Conservation (phyloP, 2,113 vertebrate species). For the Apteryx owenii region DNA sequence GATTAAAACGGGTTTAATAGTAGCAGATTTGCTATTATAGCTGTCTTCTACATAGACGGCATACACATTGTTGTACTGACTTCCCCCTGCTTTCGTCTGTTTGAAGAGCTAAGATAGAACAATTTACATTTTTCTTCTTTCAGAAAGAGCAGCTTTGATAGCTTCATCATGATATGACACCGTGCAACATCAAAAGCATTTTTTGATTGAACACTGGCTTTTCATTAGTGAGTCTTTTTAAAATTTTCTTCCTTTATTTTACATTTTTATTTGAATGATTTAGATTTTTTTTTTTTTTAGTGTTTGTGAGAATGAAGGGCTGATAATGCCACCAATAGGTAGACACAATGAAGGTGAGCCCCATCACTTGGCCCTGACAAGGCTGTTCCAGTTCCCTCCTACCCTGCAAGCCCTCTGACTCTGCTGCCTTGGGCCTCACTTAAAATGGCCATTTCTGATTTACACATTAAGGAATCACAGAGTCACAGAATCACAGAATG, state of each 20-base stretch:
- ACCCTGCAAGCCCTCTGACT: background rate
- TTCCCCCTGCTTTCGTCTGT: background rate
- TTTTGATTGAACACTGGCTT: background rate
- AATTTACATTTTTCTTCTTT: background rate
- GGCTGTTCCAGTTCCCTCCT: background rate
- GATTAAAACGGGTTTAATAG: background rate
- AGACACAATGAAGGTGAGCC: background rate
- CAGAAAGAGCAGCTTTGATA: background rate
- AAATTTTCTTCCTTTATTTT: background rate
- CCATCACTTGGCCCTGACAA: fast-evolving
- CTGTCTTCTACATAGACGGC: background rate
- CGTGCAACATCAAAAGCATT: background rate
- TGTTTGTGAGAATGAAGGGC: background rate
- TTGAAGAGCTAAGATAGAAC: background rate
- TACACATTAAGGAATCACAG: background rate
- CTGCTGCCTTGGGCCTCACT: background rate
- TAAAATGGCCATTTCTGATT: background rate
- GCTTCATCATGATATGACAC: background rate
- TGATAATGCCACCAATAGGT: background rate
- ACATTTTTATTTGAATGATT: background rate
- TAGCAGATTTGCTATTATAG: background rate
- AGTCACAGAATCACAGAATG: too few species aligned
- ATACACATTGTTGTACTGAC: background rate
- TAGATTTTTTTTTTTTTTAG: background rate
- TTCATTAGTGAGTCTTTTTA: background rate